Base-by-base conservation (phyloP, 2,113 vertebrate species). In the Lipophrys pholis region DNA sequence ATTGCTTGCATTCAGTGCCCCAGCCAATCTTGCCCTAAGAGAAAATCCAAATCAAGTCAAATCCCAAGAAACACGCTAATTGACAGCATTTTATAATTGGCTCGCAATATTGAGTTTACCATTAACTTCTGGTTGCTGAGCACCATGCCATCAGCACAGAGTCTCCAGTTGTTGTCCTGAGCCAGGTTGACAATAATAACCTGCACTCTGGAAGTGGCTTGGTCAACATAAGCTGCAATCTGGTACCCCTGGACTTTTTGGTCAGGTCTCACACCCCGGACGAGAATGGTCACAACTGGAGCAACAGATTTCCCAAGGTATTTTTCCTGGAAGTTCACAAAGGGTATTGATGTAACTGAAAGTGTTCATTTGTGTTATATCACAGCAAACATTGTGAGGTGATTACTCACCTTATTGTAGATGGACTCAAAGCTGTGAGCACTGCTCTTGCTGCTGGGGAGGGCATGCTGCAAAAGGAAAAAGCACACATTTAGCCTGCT, bases 191-290 rank as follows among this genome's bases (percentile, higher is more conserved):
- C 91, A 41, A 94, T 35, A 60, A 94, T 91, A 1, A 95, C 5
- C 79, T 96, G 95, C 15, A 95, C 0, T 75, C 90, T 91, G 43
- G 87, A 76, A 55, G 15, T 91, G 39, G 60, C 0, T 41, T 89
- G 62, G 69, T 94, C 92, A 35, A 82, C 35, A 48, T 94, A 96
- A 5, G 85, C 86, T 57, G 94, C 84, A 0, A 95, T 11, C 86
- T 96, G 95, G 82, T 95, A 93, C 59, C 95, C 95, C 80, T 93
- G 82, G 55, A 40, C 61, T 58, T 89, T 93, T 11, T 85, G 90
- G 57, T 94, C 88, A 0, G 82, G 72, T 72, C 83, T 91, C 35
- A 94, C 48, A 9, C 91, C 87, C 45, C 90, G 91, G 57, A 95
- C 84, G 39, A 94, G 86, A 82, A 62, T 78, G 21, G 89, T 92